Base-by-base conservation (phyloP, 2,888 invertebrate genomes). In the Dicyrtoma fusca region DNA sequence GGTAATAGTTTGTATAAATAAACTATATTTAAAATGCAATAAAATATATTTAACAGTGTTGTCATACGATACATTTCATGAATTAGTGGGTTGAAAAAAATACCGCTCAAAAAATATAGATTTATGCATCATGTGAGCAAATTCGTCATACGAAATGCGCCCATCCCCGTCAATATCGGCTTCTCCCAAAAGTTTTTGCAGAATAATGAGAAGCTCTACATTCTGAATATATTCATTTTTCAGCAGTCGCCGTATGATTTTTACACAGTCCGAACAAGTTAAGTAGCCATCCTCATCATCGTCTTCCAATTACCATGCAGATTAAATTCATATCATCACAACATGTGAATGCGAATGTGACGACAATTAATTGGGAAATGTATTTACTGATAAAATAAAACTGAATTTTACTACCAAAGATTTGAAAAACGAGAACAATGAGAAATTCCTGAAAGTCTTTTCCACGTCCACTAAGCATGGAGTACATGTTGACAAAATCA, bases 281-380 rank as follows among this genome's bases (percentile, higher is more conserved):
- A 68, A n/a, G 51, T 44, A 68, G 6, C 68, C 68, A 34, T 68
- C 68, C n/a, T 44, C 68, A 45, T 68, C 68, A 17, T 68, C 68
- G 55, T 68, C 65, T 65, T 6, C 19, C n/a, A n/a, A n/a, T n/a
- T n/a, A n/a, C n/a, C n/a, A n/a, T n/a, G n/a, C n/a, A n/a, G n/a
- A n/a, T n/a, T n/a, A n/a, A n/a, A n/a, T n/a, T n/a, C n/a, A n/a
- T n/a, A n/a, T n/a, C n/a, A n/a, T n/a, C n/a, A n/a, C n/a, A n/a
- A n/a, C n/a, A n/a, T n/a, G n/a, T n/a, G n/a, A n/a, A n/a, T n/a
- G n/a, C n/a, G n/a, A n/a, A n/a, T n/a, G n/a, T n/a, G n/a, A n/a
- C n/a, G n/a, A n/a, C n/a, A n/a, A n/a, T n/a, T n/a, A 55, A 55
- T 55, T 11, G 5, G 6, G 55, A 55, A 55, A 6, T 13, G 6